Base-by-base conservation (phyloP, 2,113 vertebrate species). In the Misgurnus mizolepis region DNA sequence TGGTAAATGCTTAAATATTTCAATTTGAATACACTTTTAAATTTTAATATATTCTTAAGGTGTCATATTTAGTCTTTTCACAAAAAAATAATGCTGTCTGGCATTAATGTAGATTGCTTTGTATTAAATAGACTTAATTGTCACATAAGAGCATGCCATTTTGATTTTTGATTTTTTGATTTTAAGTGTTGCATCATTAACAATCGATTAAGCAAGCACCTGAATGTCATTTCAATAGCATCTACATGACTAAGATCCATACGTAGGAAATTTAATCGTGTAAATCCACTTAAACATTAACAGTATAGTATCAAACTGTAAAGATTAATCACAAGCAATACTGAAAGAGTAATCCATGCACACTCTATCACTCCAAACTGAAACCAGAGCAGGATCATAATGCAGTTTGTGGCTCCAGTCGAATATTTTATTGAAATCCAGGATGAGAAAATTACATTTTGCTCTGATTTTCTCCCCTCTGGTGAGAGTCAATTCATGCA, bases 301-400 rank as follows among this genome's bases (percentile, higher is more conserved):
- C 64, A 67, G 53, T 41, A 74, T 67, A 64, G 49, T 34, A 53
- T 12, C 62, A 49, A 47, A 45, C 41, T 60, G 53, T 47, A 72
- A 69, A 67, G 67, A 81, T 78, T 79, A 79, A 81, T 65, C 74
- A 58, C 69, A 73, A 84, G 53, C 70, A 84, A 64, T 41, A 62
- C 65, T 68, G 65, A 40, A 40, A 11, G 12, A 39, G 62, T 82
- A 45, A 77, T 66, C 27, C 83, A 50, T 53, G 60, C 64, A 66
- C 41, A 9, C 76, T 75, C 56, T 58, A 50, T 79, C 71, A 82
- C 68, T 70, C 50, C 60, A 80, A 82, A 78, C 67, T 73, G 56
- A 53, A 41, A 43, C 56, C 40, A 76, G 60, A 65, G n/a, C 34
- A 67, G 61, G 71, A 76, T 75, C 78, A 76, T 18, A 67, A 18